These are phyloP conservation scores for Gallinago solitaria DNA, from an alignment of 2,797 vertebrate species.

Conservation along the genomic window DNA sequence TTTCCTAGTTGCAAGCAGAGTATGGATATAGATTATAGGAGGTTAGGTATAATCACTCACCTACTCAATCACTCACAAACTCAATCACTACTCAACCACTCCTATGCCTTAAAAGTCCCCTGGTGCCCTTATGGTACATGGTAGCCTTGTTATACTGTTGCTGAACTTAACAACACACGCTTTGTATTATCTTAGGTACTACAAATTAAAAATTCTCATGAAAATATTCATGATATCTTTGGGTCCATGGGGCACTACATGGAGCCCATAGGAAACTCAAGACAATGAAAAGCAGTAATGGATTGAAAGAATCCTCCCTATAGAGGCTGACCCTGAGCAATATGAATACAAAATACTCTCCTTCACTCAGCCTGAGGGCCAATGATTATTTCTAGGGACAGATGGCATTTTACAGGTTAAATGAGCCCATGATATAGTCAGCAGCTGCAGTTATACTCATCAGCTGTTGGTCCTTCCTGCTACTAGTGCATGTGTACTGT, in stretches of 20 bases:
- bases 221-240: background rate
- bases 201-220: background rate
- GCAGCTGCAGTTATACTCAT: background rate
- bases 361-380: background rate
- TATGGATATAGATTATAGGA: background rate
- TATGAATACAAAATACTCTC: background rate
- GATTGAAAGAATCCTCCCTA: background rate
- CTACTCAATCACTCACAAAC: too few species aligned
- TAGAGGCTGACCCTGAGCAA: background rate
- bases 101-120: background rate
- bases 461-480: background rate
- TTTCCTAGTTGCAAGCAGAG: background rate
- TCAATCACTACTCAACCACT: background rate
- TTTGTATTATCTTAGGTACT: background rate
- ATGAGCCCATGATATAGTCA: background rate
- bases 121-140: accelerated
- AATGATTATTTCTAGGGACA: background rate
- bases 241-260: background rate
- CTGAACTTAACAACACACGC: background rate
- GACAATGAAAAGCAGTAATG: background rate
- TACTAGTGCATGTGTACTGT: accelerated
- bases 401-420: background rate
- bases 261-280: background rate
- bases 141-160: background rate
- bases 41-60: too few species aligned